Conservation (phyloP, 2,888 invertebrate genomes). For the Hypercompe scribonia region DNA sequence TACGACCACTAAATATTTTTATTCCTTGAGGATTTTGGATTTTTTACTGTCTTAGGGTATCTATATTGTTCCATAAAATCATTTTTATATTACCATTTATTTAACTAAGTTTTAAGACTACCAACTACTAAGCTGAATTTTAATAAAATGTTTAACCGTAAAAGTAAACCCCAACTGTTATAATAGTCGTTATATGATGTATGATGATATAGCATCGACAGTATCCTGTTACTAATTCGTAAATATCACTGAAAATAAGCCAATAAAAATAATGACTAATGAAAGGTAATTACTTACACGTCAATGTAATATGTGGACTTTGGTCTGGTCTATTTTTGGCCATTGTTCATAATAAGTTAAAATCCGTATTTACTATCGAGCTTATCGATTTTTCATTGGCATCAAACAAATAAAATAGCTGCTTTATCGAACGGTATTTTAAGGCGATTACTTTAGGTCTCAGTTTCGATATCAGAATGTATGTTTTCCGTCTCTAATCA, state of each 20-base stretch:
- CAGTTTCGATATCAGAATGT: neutral
- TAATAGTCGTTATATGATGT: neutral
- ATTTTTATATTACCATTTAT: no score
- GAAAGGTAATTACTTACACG: conserved; percentile 24
- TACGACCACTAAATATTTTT: no score
- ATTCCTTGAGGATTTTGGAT: no score
- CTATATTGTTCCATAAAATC: no score
- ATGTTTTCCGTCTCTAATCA: neutral
- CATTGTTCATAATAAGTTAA: neutral
- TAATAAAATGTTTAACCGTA: neutral
- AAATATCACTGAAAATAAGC: neutral
- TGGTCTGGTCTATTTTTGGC: conserved; percentile 6
- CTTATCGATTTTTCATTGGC: neutral
- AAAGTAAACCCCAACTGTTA: neutral
- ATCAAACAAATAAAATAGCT: neutral
- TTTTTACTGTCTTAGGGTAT: no score
- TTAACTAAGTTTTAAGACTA: neutral
- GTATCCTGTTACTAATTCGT: neutral
- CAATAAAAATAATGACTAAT: conserved; percentile 13
- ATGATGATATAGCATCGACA: neutral
- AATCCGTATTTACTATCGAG: conserved; percentile 4
- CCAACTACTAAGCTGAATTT: neutral
- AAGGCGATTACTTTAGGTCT: neutral
- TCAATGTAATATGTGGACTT: conserved; percentile 22
- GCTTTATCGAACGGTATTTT: neutral